Evolutionary conservation across 2,888 invertebrate species (phyloP).

Genomic region (Coleophora flavipennella): DNA sequence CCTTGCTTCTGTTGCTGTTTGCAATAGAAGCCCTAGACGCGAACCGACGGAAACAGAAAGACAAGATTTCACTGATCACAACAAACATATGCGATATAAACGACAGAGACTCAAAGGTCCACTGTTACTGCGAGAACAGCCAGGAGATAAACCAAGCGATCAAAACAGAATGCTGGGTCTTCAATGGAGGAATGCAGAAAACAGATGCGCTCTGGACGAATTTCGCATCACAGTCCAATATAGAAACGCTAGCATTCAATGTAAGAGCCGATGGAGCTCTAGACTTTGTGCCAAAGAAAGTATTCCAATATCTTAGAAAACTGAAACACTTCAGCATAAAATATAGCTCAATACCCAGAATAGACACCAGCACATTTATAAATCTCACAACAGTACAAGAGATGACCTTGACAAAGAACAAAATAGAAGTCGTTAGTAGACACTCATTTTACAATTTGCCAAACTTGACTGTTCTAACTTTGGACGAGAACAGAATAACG

Average conservation of each 20-base stretch:
- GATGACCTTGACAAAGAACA: conserved; percentile 79
- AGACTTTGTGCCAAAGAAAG: conserved; percentile 81
- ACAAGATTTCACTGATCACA: conserved; percentile 39
- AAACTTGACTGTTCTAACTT: conserved; percentile 77
- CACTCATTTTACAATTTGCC: conserved; percentile 82
- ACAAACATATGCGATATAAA: conserved; percentile 73
- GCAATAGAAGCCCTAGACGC: conserved; percentile 63
- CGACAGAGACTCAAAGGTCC: conserved; percentile 70
- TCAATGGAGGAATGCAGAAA: conserved; percentile 76
- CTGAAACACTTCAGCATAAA: conserved; percentile 79
- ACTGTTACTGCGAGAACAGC: conserved; percentile 77
- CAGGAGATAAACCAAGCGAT: conserved; percentile 72
- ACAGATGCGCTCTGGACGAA: conserved; percentile 81
- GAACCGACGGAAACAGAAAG: conserved; percentile 59
- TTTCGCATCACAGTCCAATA: conserved; percentile 79
- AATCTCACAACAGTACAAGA: conserved; percentile 79
- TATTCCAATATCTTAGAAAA: conserved; percentile 76
- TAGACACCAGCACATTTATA: conserved; percentile 82
- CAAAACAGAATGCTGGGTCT: conserved; percentile 84
- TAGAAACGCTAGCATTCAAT: conserved; percentile 79
- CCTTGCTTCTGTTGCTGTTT: conserved; percentile 65
- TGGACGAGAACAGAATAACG: conserved; percentile 83
- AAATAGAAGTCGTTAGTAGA: conserved; percentile 76
- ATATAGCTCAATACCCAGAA: conserved; percentile 79
- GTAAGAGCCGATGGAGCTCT: conserved; percentile 79